Base-by-base conservation (phyloP, 2,888 invertebrate species). In the Pristionchus maxplancki region DNA sequence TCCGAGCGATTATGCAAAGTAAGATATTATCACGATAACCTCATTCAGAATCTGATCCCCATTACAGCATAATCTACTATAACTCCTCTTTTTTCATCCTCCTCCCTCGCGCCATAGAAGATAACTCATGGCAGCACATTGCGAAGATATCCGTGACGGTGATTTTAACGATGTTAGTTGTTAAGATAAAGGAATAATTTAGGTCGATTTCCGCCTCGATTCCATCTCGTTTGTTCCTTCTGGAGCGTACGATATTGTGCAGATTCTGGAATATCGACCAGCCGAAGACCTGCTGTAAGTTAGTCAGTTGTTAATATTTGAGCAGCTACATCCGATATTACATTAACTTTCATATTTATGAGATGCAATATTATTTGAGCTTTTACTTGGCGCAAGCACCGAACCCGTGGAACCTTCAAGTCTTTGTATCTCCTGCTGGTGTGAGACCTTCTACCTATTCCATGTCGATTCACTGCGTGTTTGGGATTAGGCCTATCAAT, bases 321-420 rank as follows among this genome's bases (percentile, higher is more conserved):
- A n/a, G n/a, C n/a, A n/a, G n/a, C n/a, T n/a, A n/a, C n/a, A n/a
- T n/a, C n/a, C n/a, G n/a, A n/a, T n/a, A n/a, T n/a, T n/a, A n/a
- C n/a, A n/a, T n/a, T n/a, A n/a, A n/a, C n/a, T n/a, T n/a, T n/a
- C n/a, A n/a, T n/a, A n/a, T n/a, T n/a, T n/a, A n/a, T n/a, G n/a
- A n/a, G 44, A 44, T 6, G 44, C 44, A 44, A 44, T 44, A n/a
- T n/a, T n/a, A n/a, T n/a, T n/a, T n/a, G n/a, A n/a, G n/a, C n/a
- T n/a, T n/a, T n/a, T n/a, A n/a, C n/a, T 15, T 17, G 78, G 78
- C 78, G n/a, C 40, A 78, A 28, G 78, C 78, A 1, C 78, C 78
- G 2, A 5, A 24, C 4, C 78, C 78, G 48, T 48, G 78, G 44
- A 48, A 78, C n/a, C 15, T 0, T 3, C 78, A 78, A 13, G 4